A percentile compares a stretch with the other conserved stretches of the same genome.
phyloP scores from a whole-genome alignment of 2,888 invertebrate species.

The Ochropleura leucogaster region DNA sequence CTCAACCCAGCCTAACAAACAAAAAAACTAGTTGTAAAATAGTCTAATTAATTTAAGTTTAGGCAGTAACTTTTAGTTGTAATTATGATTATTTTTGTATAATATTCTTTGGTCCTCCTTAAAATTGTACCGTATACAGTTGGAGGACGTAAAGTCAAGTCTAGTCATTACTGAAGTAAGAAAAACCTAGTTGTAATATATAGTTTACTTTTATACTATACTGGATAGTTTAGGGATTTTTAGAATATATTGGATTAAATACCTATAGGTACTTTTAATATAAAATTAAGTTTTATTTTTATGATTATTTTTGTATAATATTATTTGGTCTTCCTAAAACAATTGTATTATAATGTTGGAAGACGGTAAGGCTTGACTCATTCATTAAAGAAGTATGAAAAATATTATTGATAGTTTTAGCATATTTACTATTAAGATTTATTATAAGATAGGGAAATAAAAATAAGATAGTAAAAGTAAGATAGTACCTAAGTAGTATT shows the following conservation, averaged over 20 bases:
- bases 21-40: neutral
- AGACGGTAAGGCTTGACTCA: neutral
- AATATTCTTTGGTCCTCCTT: constrained; percentile 17
- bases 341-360: neutral
- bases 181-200: neutral
- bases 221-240: neutral
- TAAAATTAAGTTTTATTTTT: neutral
- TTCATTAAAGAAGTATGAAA: too few relatives aligned
- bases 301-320: constrained; percentile 1
- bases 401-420: too few relatives aligned
- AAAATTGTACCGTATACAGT: neutral
- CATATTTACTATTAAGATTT: too few relatives aligned
- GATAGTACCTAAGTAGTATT: too few relatives aligned
- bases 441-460: too few relatives aligned
- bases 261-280: neutral
- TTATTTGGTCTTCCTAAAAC: neutral
- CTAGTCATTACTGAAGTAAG: constrained; percentile 11
- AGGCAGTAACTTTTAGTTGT: constrained; percentile 7
- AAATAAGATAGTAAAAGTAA: too few relatives aligned
- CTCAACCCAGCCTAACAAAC: neutral
- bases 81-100: constrained; percentile 22
- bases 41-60: neutral
- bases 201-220: neutral
- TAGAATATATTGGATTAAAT: neutral
- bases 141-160: neutral